Conservation (phyloP, 2,797 vertebrate species). For the Hydrophis major region DNA sequence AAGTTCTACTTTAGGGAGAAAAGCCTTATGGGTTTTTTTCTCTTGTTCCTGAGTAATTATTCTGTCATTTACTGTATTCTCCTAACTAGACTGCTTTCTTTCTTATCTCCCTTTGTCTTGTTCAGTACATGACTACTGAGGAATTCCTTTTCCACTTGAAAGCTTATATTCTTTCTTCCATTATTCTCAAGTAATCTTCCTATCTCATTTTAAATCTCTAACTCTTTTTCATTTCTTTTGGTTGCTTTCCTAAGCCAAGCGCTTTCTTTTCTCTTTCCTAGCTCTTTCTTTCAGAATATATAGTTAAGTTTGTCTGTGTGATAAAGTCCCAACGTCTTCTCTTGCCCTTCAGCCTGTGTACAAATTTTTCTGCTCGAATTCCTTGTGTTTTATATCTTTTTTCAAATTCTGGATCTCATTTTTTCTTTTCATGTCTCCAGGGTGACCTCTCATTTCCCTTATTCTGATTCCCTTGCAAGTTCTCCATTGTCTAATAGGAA, state of each 20-base stretch:
- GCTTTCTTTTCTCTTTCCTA: background rate
- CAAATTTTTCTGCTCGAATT: background rate
- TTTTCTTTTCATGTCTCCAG: background rate
- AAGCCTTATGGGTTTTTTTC: background rate
- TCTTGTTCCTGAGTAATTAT: background rate
- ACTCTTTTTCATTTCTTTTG: background rate
- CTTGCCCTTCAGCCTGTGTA: background rate
- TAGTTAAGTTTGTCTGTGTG: background rate
- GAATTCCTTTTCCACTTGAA: background rate
- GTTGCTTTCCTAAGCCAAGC: background rate
- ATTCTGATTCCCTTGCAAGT: background rate
- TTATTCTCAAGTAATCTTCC: background rate
- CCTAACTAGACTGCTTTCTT: background rate
- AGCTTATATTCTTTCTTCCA: background rate
- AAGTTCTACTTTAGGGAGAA: background rate
- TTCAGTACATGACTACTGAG: background rate
- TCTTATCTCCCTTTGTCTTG: background rate
- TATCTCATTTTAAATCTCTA: background rate
- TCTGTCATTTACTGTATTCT: background rate
- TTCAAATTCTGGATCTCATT: background rate
- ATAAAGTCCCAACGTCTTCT: background rate
- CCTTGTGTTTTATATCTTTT: background rate
- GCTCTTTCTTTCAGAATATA: background rate
- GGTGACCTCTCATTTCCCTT: background rate
- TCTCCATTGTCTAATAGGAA: background rate